Base-by-base conservation (phyloP, 1,140 invertebrate genomes). In the Plutomurus gul region DNA sequence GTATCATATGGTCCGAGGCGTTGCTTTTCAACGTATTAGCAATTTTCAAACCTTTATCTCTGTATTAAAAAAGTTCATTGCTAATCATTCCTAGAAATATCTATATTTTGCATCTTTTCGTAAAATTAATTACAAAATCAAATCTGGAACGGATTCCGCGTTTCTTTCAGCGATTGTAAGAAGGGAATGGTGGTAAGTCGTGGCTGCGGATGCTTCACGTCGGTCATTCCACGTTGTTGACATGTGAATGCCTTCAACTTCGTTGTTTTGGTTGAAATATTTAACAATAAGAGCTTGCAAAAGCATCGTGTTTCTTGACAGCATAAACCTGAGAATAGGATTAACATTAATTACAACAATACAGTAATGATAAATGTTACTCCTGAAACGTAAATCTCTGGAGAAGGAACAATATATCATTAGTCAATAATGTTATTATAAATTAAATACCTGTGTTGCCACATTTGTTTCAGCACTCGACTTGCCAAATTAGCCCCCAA, bases 41-140 rank as follows among this genome's bases (percentile, higher is more conserved):
- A 6, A 84, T 75, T 72, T 82, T 84, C 10, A 78, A 33, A 16
- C 82, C 82, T 10, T 51, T 73, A 16, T 84, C 82, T 25, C 78
- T 84, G 22, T 6, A 70, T 49, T 65, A 46, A 0, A 39, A 51
- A 47, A 22, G 30, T 30, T 37, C 18, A 60, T 33, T 60, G 20
- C n/a, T 51, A 18, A 51, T 13, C 8, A 37, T 39, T 25, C 4
- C 6, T 2, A 65, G 11, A 74, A 1, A 49, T 39, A 22, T 18
- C 30, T 8, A 39, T 25, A 78, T 43, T 33, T 49, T 72, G 7
- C 22, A 4, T 40, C 0, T 6, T 39, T 33, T 39, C 25, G 8
- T 7, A 1, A 46, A 11, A 5, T 39, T 43, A 60, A 65, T 77
- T 43, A 80, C 79, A 80, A 18, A 13, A 78, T 40, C 27, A 11